Evolutionary conservation across 1,140 invertebrate species (phyloP).

Genomic region (Grapholita molesta): DNA sequence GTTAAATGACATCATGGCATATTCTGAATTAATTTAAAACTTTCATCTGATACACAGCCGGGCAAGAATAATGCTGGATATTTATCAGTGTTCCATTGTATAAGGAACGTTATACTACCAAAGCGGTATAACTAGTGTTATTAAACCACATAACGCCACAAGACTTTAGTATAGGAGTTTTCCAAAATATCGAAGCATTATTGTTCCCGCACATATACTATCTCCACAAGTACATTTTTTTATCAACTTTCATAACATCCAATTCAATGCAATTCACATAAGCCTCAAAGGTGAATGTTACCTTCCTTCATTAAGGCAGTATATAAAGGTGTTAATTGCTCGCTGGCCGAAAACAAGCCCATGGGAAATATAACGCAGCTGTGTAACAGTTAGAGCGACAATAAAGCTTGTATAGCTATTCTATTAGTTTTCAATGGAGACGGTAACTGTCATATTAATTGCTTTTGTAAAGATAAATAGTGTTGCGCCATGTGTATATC

Average conservation of each 20-base stretch:
- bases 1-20: neutral
- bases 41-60: neutral
- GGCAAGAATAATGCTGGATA: neutral
- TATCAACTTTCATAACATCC: neutral
- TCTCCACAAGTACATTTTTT: no score
- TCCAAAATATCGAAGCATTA: neutral
- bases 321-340: conserved; percentile 9
- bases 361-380: conserved; percentile 4
- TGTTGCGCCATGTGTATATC: neutral
- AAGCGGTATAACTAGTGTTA: no score
- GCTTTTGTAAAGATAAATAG: neutral
- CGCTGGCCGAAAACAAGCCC: neutral
- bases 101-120: neutral
- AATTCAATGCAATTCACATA: neutral
- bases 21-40: neutral
- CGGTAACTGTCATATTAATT: neutral
- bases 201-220: no score
- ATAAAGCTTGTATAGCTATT: neutral
- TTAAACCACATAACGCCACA: no score
- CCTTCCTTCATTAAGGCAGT: neutral
- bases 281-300: neutral
- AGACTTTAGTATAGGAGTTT: neutral
- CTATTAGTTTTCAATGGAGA: neutral
- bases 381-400: neutral
- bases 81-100: neutral